Percentiles rank a stretch among this genome's conserved stretches.
These are phyloP conservation scores for Phasianus colchicus DNA, from an alignment of 2,113 vertebrate genomes.

Conservation along the genomic window DNA sequence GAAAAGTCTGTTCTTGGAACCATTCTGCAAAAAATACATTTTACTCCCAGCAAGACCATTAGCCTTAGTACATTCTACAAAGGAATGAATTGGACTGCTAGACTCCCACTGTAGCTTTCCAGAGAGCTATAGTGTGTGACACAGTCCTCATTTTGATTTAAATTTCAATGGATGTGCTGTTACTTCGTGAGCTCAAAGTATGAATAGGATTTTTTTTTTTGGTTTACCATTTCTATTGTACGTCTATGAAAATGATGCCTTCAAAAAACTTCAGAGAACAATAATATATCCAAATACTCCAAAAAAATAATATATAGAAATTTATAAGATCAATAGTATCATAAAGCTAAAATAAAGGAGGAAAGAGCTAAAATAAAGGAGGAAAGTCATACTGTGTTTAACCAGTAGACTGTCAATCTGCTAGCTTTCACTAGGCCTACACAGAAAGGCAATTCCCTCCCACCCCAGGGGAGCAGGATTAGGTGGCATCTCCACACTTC, in stretches of 20 bases:
- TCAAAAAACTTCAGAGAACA: conserved; percentile 47
- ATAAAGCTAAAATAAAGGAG: conserved; percentile 27
- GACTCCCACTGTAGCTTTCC: conserved; percentile 67
- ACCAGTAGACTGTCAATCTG: neutral
- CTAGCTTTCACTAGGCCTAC: neutral
- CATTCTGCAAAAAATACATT: conserved; percentile 36
- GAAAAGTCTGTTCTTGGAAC: conserved; percentile 59
- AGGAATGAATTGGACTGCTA: conserved; percentile 69
- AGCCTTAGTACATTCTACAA: conserved; percentile 64
- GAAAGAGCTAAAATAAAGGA: conserved; percentile 24
- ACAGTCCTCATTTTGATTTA: conserved; percentile 69
- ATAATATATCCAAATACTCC: conserved; percentile 29
- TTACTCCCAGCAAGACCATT: conserved; percentile 64
- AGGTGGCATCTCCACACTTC: neutral
- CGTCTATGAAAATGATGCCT: conserved; percentile 60
- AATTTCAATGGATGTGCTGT: conserved; percentile 62
- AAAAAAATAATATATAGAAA: conserved; percentile 8
- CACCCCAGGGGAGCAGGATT: neutral
- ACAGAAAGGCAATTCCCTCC: conserved; percentile 8
- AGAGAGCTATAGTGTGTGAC: conserved; percentile 60
- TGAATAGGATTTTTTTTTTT: conserved; percentile 40
- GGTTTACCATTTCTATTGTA: conserved; percentile 63
- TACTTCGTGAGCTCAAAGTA: conserved; percentile 51
- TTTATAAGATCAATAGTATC: neutral
- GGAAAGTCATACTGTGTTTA: neutral